Percentiles rank a stretch among this genome's conserved stretches.
phyloP scores from a whole-genome alignment of 2,888 invertebrate species.

The Drepana falcataria region DNA sequence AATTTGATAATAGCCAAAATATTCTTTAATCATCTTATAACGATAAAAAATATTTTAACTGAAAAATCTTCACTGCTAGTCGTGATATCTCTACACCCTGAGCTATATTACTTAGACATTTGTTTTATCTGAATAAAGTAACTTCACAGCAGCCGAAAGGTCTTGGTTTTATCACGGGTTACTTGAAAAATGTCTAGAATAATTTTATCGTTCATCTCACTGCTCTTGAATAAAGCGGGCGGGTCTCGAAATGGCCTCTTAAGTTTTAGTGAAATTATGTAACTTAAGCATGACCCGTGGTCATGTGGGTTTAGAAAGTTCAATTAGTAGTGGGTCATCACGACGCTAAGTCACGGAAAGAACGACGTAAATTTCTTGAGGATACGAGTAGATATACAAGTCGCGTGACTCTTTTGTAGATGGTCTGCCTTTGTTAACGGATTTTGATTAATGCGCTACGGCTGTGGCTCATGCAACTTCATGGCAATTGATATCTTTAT shows the following conservation, averaged over 20 bases:
- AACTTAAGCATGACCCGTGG: conserved; percentile 10
- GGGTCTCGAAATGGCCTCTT: neutral
- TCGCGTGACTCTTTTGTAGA: conserved; percentile 43
- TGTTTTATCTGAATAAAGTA: too few species aligned
- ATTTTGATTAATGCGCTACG: conserved; percentile 52
- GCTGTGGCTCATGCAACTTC: conserved; percentile 16
- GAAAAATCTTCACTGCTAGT: too few species aligned
- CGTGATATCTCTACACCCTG: too few species aligned
- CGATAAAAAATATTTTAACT: too few species aligned
- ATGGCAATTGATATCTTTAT: too few species aligned
- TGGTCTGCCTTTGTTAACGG: conserved; percentile 47
- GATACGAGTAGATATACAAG: conserved; percentile 12
- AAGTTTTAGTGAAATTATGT: conserved; percentile 1
- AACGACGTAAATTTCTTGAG: conserved; percentile 35
- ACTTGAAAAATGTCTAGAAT: neutral
- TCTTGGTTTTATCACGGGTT: too few species aligned
- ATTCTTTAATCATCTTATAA: too few species aligned
- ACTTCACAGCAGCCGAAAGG: too few species aligned
- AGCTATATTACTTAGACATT: too few species aligned
- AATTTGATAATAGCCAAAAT: too few species aligned
- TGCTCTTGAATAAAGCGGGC: neutral
- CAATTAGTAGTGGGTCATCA: conserved; percentile 32
- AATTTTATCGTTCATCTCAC: conserved; percentile 1
- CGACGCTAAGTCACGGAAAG: conserved; percentile 32
- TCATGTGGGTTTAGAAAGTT: conserved; percentile 22